A percentile compares a stretch with the other conserved stretches of the same genome.
These are phyloP conservation scores for Cryptocephalus moraei DNA, from an alignment of 2,888 invertebrate genomes.

Conservation along the genomic window DNA sequence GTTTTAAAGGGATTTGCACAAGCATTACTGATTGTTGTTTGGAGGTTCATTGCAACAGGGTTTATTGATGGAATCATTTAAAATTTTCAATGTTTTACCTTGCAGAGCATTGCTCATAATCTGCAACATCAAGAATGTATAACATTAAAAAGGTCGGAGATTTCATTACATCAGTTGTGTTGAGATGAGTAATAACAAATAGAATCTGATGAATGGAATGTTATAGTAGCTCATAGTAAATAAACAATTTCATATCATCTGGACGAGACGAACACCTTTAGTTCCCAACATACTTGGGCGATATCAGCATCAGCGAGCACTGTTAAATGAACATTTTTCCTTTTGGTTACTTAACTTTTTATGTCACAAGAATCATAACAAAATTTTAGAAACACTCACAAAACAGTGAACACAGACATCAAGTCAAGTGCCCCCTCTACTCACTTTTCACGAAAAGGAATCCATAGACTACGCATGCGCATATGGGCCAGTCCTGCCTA, in stretches of 20 bases:
- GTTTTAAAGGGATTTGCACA: slow-evolving; percentile 20
- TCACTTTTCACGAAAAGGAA: slow-evolving; percentile 10
- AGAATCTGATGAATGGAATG: slow-evolving; percentile 34
- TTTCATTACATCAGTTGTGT: slow-evolving; percentile 9
- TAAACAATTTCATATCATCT: slow-evolving; percentile 34
- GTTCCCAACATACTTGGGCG: slow-evolving; percentile 5
- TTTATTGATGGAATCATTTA: slow-evolving; percentile 8
- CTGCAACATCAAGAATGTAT: slow-evolving; percentile 5
- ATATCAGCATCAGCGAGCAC: slow-evolving; percentile 6
- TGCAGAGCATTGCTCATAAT: slow-evolving; percentile 3
- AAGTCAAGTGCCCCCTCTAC: slow-evolving; percentile 24
- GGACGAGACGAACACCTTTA: slow-evolving; percentile 14
- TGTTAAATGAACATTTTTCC: slow-evolving; percentile 11
- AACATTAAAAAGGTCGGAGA: slow-evolving; percentile 6
- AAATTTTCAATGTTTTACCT: slow-evolving; percentile 7
- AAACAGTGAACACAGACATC: slow-evolving; percentile 30
- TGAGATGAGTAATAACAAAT: slow-evolving; percentile 25
- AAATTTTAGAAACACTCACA: slow-evolving; percentile 32
- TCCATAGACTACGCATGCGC: no score
- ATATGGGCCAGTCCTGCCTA: no score
- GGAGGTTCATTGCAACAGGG: slow-evolving; percentile 8
- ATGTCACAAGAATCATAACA: slow-evolving; percentile 30
- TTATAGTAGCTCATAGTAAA: slow-evolving; percentile 34
- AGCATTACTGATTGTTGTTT: slow-evolving; percentile 11
- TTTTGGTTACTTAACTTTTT: slow-evolving; percentile 26